These are phyloP conservation scores for Oreohelix idahoensis DNA, from an alignment of 1,140 invertebrate species.

Conservation along the genomic window DNA sequence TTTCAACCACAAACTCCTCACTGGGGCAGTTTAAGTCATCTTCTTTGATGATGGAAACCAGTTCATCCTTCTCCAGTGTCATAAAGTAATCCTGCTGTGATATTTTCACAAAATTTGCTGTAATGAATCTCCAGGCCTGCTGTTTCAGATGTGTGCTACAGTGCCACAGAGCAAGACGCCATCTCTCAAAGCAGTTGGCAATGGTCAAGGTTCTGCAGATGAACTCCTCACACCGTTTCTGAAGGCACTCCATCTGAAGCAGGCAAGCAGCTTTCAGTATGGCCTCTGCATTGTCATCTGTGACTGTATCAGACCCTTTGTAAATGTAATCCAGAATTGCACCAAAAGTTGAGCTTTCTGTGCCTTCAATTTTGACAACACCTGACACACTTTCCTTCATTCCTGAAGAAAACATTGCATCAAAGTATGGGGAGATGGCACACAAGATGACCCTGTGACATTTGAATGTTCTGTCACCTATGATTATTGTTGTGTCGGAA, in stretches of 20 bases:
- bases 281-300: constrained; percentile 59
- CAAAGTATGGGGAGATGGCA: constrained; percentile 63
- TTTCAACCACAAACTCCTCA: constrained; percentile 59
- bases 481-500: constrained; percentile 59
- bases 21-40: constrained; percentile 54
- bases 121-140: constrained; percentile 54
- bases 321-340: constrained; percentile 63
- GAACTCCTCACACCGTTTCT: constrained; percentile 61
- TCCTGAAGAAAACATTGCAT: constrained; percentile 66
- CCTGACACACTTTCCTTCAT: constrained; percentile 66
- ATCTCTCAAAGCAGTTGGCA: constrained; percentile 62
- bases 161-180: constrained; percentile 58
- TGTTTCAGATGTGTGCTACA: constrained; percentile 54
- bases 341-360: constrained; percentile 58
- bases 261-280: constrained; percentile 60
- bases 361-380: constrained; percentile 62
- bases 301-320: constrained; percentile 56
- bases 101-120: constrained; percentile 56
- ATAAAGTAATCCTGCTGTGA: constrained; percentile 55
- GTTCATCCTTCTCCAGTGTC: constrained; percentile 58
- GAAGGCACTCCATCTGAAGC: constrained; percentile 62
- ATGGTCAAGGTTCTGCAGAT: constrained; percentile 54
- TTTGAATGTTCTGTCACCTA: constrained; percentile 52
- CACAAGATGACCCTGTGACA: constrained; percentile 65
- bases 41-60: constrained; percentile 58